phyloP scores from a whole-genome alignment of 2,888 invertebrate species.

The Dryobota labecula region DNA sequence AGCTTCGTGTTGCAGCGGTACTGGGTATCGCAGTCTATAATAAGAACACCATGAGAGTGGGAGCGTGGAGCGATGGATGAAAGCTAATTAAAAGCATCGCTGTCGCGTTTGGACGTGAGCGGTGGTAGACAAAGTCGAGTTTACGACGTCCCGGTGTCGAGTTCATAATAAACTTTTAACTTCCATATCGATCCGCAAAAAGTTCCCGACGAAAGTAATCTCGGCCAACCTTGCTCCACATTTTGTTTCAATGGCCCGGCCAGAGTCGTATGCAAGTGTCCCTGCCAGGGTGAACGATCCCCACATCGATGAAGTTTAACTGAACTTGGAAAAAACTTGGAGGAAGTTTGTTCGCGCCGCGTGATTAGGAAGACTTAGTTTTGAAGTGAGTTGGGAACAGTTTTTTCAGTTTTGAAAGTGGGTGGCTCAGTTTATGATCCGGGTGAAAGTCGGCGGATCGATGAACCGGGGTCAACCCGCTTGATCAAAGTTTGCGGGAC shows the following conservation, averaged over 20 bases:
- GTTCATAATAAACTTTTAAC: constrained; percentile 87
- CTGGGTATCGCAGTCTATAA: constrained; percentile 38
- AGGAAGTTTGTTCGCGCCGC: constrained; percentile 87
- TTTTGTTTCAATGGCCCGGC: constrained; percentile 87
- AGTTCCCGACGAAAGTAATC: constrained; percentile 89
- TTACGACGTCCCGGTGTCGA: constrained; percentile 79
- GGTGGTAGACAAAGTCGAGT: constrained; percentile 71
- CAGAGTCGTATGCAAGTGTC: constrained; percentile 89
- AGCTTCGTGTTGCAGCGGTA: constrained; percentile 53
- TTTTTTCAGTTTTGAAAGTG: constrained; percentile 90
- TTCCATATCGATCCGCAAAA: constrained; percentile 88
- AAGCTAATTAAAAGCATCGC: constrained; percentile 66
- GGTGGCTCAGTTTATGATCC: constrained; percentile 90
- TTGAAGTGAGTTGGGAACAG: constrained; percentile 89
- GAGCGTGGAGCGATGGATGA: constrained; percentile 29
- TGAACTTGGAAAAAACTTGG: constrained; percentile 90
- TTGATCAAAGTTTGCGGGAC: constrained; percentile 87
- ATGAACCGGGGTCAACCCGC: constrained; percentile 88
- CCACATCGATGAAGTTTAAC: constrained; percentile 89
- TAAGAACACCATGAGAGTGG: constrained; percentile 23
- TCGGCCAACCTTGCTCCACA: constrained; percentile 89
- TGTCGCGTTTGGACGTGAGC: constrained; percentile 55
- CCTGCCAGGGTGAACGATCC: constrained; percentile 89
- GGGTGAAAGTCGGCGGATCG: constrained; percentile 90
- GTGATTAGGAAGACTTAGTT: constrained; percentile 91